These are phyloP conservation scores for Thunnus maccoyii DNA, from an alignment of 2,113 vertebrate genomes.

Conservation along the genomic window DNA sequence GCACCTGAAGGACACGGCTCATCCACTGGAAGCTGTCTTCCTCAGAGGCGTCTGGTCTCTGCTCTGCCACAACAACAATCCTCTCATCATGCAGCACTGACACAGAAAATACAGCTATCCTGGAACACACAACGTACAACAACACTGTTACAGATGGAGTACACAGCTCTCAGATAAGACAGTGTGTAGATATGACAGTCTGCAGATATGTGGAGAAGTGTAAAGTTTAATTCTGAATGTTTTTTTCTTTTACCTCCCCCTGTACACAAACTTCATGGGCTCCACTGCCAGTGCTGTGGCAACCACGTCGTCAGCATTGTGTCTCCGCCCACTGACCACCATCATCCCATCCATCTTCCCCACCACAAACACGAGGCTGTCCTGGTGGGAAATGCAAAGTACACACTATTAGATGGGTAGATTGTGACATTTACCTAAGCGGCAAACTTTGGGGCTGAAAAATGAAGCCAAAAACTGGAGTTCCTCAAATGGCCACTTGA, in stretches of 20 bases:
- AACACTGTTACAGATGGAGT: not conserved
- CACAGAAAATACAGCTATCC: constrained; percentile 97
- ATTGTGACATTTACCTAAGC: not conserved
- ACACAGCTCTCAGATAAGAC: not conserved
- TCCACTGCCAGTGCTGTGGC: constrained; percentile 94
- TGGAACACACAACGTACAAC: constrained; percentile 69
- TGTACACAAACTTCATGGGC: constrained; percentile 98
- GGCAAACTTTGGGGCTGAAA: too few relatives aligned
- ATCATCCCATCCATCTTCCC: constrained; percentile 96
- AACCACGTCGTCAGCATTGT: constrained; percentile 94
- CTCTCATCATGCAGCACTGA: constrained; percentile 94
- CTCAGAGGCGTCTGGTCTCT: constrained; percentile 95
- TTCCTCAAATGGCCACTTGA: too few relatives aligned
- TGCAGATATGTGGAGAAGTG: not conserved
- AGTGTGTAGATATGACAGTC: not conserved
- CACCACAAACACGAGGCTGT: constrained; percentile 92
- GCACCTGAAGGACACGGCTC: constrained; percentile 96
- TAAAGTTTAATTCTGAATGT: not conserved
- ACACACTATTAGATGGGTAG: not conserved
- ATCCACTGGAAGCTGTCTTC: constrained; percentile 99
- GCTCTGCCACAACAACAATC: constrained; percentile 95
- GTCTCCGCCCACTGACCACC: constrained; percentile 91
- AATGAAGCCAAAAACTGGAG: too few relatives aligned
- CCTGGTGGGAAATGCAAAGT: constrained; percentile 81
- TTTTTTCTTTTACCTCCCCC: constrained; percentile 85